These are phyloP conservation scores for Anticlea derivata DNA, from an alignment of 2,888 invertebrate genomes.

Conservation along the genomic window DNA sequence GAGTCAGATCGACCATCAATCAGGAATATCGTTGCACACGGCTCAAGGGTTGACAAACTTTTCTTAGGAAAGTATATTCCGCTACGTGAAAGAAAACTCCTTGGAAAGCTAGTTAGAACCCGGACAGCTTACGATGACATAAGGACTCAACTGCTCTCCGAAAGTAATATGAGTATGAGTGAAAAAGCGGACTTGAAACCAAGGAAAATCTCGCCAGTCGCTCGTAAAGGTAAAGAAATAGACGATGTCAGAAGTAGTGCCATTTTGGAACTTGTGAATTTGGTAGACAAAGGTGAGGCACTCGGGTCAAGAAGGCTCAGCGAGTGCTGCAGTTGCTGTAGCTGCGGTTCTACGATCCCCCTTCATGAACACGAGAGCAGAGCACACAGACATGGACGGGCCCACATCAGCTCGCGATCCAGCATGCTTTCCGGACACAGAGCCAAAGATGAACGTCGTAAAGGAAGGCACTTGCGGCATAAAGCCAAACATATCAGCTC, in stretches of 20 bases:
- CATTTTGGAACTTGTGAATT: conserved; percentile 48
- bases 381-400: conserved; percentile 35
- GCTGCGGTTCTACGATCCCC: conserved; percentile 45
- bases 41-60: conserved; percentile 52
- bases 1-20: conserved; percentile 49
- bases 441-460: conserved; percentile 31
- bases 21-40: conserved; percentile 40
- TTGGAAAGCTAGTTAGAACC: conserved; percentile 57
- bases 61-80: conserved; percentile 55
- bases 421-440: conserved; percentile 36
- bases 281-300: conserved; percentile 51
- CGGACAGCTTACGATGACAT: conserved; percentile 61
- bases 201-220: conserved; percentile 3
- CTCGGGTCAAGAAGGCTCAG: conserved; percentile 43
- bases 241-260: conserved; percentile 41
- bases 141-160: conserved; percentile 51
- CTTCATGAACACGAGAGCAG: conserved; percentile 27
- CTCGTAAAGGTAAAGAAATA: conserved; percentile 28
- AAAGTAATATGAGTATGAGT: conserved; percentile 44
- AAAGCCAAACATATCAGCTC: conserved; percentile 53
- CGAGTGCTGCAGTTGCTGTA: conserved; percentile 60
- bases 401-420: conserved; percentile 37
- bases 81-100: conserved; percentile 53
- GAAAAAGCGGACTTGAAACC: conserved; percentile 41
- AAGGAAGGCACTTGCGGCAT: conserved; percentile 26